Percentiles rank a stretch among this genome's conserved stretches.
These are phyloP conservation scores for Berghia stephanieae DNA, from an alignment of 1,140 invertebrate genomes.

Conservation along the genomic window DNA sequence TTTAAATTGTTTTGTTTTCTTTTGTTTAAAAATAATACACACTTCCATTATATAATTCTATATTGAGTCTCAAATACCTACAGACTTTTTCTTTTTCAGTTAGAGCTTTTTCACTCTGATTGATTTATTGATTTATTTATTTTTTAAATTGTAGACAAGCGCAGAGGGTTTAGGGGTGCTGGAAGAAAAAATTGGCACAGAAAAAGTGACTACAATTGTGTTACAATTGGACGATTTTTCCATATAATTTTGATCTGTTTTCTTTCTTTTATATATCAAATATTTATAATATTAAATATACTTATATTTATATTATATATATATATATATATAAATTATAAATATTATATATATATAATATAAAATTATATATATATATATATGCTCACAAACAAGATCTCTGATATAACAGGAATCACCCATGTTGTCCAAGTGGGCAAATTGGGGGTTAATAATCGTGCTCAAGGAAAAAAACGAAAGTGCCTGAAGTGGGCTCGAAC, in stretches of 20 bases:
- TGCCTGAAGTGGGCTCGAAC: too few species aligned
- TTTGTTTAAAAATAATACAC: not conserved
- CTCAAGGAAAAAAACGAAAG: too few species aligned
- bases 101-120: not conserved
- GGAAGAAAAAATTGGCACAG: not conserved
- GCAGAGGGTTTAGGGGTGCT: not conserved
- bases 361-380: not conserved
- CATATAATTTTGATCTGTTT: not conserved
- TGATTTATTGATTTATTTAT: conserved; percentile 14
- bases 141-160: not conserved
- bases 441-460: too few species aligned
- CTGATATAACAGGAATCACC: not conserved
- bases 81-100: not conserved
- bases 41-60: too few species aligned
- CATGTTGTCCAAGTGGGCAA: too few species aligned
- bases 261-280: not conserved
- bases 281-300: not conserved
- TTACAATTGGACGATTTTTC: not conserved
- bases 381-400: not conserved
- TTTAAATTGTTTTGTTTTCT: conserved; percentile 15
- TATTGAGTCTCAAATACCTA: too few species aligned
- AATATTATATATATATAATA: not conserved
- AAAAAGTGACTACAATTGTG: not conserved
- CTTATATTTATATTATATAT: too few species aligned
- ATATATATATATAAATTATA: not conserved